Evolutionary conservation across 2,888 invertebrate species (phyloP), one percentile per base, ranked within the genome.

Genomic region (Criorhina ranunculi): DNA sequence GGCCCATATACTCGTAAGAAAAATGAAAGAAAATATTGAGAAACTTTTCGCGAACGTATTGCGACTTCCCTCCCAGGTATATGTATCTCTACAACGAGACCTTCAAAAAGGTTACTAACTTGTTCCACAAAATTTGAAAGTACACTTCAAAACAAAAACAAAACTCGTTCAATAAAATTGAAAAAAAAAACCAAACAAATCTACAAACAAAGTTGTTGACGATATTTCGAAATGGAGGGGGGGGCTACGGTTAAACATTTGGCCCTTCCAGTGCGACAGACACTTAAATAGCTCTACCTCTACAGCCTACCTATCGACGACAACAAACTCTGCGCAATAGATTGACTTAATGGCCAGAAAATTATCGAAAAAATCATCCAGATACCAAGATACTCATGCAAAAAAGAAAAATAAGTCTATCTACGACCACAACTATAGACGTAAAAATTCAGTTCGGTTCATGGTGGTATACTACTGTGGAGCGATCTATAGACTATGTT

Each of bases 101-200:
- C 81, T 82, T 82, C 64, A 59, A n/a, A 77, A 82, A 82, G 81
- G 77, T 76, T 59, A 77, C 76, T 51, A 53, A 53, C 77, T 82
- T 42, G 70, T 70, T 70, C 31, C 44, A 64, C 51, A 60, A 57
- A 24, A 70, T 77, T 70, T 70, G 77, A 82, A 82, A 82, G 81
- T 76, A 70, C 70, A 53, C 46, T 42, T n/a, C 64, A 46, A 72
- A 12, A 44, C 37, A 59, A 24, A 40, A 46, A 29, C 31, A 67
- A 78, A 81, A 76, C 60, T 62, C n/a, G 60, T 76, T 76, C 55
- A 62, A 29, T 53, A 55, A 73, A 12, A 72, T 19, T 2, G 24
- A 57, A 70, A 37, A 72, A 29, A 37, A 15, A 53, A 35, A 46
- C 37, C 9, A 8, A 60, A 19, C 17, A 66, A 77, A 80, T n/a